phyloP scores from a whole-genome alignment of 2,888 invertebrate species.

The Nycteola revayana region DNA sequence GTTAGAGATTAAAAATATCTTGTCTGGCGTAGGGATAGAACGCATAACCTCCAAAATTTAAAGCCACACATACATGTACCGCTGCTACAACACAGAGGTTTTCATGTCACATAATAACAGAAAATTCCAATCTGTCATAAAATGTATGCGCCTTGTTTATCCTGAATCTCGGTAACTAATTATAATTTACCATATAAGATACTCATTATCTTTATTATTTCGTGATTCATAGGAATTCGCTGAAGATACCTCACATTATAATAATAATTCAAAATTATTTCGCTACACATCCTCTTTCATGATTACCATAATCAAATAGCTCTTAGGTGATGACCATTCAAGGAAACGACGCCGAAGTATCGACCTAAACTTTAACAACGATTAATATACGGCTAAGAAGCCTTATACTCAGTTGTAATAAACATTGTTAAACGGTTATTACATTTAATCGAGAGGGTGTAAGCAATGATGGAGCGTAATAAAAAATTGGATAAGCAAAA shows the following conservation, averaged over 20 bases:
- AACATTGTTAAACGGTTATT: slow-evolving; percentile 64
- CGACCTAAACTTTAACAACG: slow-evolving; percentile 11
- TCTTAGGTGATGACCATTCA: slow-evolving; percentile 24
- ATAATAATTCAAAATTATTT: slow-evolving; percentile 25
- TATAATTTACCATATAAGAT: slow-evolving; percentile 24
- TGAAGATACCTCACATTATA: slow-evolving; percentile 21
- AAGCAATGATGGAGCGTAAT: slow-evolving; percentile 45
- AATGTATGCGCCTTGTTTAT: not conserved
- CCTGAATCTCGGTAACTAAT: slow-evolving; percentile 16
- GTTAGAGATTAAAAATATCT: too few species aligned
- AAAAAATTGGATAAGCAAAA: too few species aligned
- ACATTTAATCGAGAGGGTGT: slow-evolving; percentile 63
- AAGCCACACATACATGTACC: too few species aligned
- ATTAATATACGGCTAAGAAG: slow-evolving; percentile 19
- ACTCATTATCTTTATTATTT: slow-evolving; percentile 20
- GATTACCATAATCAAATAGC: slow-evolving; percentile 32
- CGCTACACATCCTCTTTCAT: slow-evolving; percentile 21
- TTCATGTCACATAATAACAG: too few species aligned
- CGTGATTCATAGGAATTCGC: slow-evolving; percentile 32
- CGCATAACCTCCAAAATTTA: too few species aligned
- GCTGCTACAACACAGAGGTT: too few species aligned
- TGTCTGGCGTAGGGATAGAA: too few species aligned
- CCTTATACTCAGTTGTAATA: slow-evolving; percentile 30
- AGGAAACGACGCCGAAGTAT: slow-evolving; percentile 13
- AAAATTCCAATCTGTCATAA: not conserved